Base-by-base conservation (phyloP, 2,797 vertebrate species). In the Pelobates cultripes region DNA sequence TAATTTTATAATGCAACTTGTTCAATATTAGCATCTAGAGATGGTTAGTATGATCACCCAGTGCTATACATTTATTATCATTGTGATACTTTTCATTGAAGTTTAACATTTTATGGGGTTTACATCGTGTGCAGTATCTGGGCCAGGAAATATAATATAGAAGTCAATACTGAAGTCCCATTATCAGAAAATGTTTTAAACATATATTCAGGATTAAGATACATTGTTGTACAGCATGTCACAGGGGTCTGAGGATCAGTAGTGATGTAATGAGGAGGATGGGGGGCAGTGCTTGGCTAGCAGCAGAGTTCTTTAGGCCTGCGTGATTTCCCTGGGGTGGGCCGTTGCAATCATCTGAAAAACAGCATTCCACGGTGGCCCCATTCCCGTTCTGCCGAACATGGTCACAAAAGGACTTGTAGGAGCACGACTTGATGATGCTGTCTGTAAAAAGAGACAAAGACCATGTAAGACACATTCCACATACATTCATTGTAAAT, bases 391-490 rank as follows among this genome's bases (percentile, higher is more conserved):
- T 86, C 7, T 89, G 86, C 0, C 90, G 89, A 0, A 93, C 93
- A 84, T 94, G 95, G 45, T 95, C 95, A 3, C 95, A 96, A 92
- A 96, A 97, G 9, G 92, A 92, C 87, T 94, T 96, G 90, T 96
- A 96, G 13, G 94, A 89, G 86, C 96, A 97, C 0, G 94, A 95
- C 75, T 96, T 96, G 78, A 96, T 91, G 86, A 96, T 69, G 0
- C 94, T 95, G 90, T 94, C 96, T 97, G 88, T 64, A 91, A 80
- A 84, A 78, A 70, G 81, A 85, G 45, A 71, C 4, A 3, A 83
- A 17, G 41, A 10, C 5, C 61, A 2, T 41, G 7, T 40, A 17
- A 28, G 28, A 64, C 17, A 3, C 17, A 64, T 17, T 6, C 61
- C 61, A 64, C 61, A 1, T n/a, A 64, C 61, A 64, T 6, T 15